Evolutionary conservation across 1,140 invertebrate genomes (phyloP).

Genomic region (Hylaeus volcanicus): DNA sequence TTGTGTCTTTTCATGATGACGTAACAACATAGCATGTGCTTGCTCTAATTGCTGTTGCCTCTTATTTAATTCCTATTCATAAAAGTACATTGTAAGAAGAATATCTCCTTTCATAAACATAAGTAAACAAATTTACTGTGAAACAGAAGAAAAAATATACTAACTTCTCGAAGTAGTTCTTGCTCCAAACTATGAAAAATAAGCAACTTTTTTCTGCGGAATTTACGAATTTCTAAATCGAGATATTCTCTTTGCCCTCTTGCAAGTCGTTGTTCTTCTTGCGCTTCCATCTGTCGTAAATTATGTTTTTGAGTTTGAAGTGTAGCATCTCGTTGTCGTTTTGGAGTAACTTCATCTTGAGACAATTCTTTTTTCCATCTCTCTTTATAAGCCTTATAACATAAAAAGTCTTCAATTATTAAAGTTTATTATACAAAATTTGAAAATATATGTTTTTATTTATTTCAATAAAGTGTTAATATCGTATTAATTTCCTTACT

Average conservation of each 20-base stretch:
- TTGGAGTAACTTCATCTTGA: slow-evolving; percentile 94
- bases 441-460: not conserved
- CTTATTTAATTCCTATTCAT: slow-evolving; percentile 93
- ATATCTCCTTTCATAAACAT: not conserved
- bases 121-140: slow-evolving; percentile 19
- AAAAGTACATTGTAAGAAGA: not conserved
- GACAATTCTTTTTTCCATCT: slow-evolving; percentile 96
- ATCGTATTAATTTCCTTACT: slow-evolving; percentile 61
- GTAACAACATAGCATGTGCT: slow-evolving; percentile 95
- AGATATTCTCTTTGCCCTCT: slow-evolving; percentile 94
- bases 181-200: slow-evolving; percentile 94
- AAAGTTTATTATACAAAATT: slow-evolving; percentile 10
- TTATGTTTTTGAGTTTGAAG: slow-evolving; percentile 96
- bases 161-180: slow-evolving; percentile 93
- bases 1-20: slow-evolving; percentile 98
- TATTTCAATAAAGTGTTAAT: not conserved
- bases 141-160: slow-evolving; percentile 49
- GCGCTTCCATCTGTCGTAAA: slow-evolving; percentile 93
- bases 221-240: slow-evolving; percentile 95
- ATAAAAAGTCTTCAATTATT: slow-evolving; percentile 30
- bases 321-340: slow-evolving; percentile 94
- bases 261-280: slow-evolving; percentile 92
- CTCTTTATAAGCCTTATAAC: slow-evolving; percentile 91
- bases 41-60: slow-evolving; percentile 96
- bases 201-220: slow-evolving; percentile 93